Evolutionary conservation across 1,140 invertebrate species (phyloP).

Genomic region (Drosophila truncata): DNA sequence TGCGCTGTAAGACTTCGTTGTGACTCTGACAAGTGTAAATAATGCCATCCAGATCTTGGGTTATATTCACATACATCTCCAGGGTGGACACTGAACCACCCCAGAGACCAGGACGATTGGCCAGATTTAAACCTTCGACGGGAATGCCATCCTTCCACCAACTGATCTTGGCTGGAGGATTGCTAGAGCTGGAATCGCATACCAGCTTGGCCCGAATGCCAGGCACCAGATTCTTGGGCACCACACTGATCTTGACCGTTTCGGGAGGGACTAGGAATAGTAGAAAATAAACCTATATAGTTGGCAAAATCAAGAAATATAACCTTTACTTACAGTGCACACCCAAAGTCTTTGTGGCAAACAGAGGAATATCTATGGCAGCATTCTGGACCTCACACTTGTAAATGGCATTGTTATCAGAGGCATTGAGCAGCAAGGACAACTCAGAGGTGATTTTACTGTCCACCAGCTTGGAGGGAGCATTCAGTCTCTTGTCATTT

Average conservation of each 20-base stretch:
- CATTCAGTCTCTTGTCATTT: constrained; percentile 92
- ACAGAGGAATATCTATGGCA: constrained; percentile 94
- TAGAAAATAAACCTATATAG: constrained; percentile 12
- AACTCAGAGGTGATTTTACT: constrained; percentile 94
- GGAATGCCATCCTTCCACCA: constrained; percentile 96
- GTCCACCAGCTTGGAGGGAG: constrained; percentile 89
- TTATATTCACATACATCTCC: constrained; percentile 92
- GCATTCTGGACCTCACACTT: constrained; percentile 96
- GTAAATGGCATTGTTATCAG: constrained; percentile 96
- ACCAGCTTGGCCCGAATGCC: constrained; percentile 92
- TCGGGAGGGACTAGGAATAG: constrained; percentile 92
- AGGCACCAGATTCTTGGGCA: constrained; percentile 91
- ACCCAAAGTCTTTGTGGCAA: constrained; percentile 91
- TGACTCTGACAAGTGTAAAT: constrained; percentile 97
- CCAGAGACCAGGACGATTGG: constrained; percentile 90
- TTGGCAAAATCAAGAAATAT: background rate
- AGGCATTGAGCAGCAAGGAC: constrained; percentile 92
- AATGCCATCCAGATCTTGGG: constrained; percentile 93
- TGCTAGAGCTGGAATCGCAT: constrained; percentile 96
- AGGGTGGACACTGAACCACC: constrained; percentile 93
- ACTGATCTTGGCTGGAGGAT: constrained; percentile 95
- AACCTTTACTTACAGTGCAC: constrained; percentile 94
- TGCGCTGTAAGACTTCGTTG: constrained; percentile 92
- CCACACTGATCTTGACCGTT: constrained; percentile 92
- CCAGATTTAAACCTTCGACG: constrained; percentile 90